These are phyloP conservation scores for Stegodyphus dumicola DNA, from an alignment of 1,140 invertebrate genomes.

Conservation along the genomic window DNA sequence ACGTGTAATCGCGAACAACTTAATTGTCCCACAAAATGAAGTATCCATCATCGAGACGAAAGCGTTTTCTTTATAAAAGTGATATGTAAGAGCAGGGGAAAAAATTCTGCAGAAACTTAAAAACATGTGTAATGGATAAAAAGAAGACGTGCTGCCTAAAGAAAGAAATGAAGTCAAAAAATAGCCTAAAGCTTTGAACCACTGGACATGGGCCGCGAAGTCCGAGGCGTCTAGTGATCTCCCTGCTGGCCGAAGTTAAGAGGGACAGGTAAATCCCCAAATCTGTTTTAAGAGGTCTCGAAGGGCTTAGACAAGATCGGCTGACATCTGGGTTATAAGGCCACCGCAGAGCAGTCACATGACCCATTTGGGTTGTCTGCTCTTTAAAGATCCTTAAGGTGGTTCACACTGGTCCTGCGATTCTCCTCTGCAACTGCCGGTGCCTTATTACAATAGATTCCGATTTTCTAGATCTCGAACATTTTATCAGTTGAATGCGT, in stretches of 20 bases:
- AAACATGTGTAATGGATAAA: constrained; percentile 47
- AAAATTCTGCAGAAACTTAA: not conserved
- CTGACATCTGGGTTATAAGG: constrained; percentile 55
- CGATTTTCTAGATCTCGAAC: too few relatives aligned
- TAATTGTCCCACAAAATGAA: too few relatives aligned
- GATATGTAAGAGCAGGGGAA: too few relatives aligned
- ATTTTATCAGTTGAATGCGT: too few relatives aligned
- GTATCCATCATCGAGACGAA: too few relatives aligned
- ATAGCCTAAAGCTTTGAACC: constrained; percentile 22
- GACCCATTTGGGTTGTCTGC: constrained; percentile 42
- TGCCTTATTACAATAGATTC: constrained; percentile 29
- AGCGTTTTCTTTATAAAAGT: too few relatives aligned
- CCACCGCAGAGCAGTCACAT: constrained; percentile 48
- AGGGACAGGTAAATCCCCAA: constrained; percentile 60
- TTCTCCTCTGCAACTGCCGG: constrained; percentile 20
- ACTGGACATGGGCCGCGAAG: constrained; percentile 16
- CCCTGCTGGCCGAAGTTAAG: constrained; percentile 45
- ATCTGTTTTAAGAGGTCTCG: constrained; percentile 61
- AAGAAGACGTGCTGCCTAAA: constrained; percentile 28
- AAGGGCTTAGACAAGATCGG: constrained; percentile 44
- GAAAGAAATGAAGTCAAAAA: constrained; percentile 31
- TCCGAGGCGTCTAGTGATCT: constrained; percentile 44
- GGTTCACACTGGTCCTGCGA: constrained; percentile 40
- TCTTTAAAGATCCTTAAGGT: constrained; percentile 38
- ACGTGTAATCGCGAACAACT: too few relatives aligned